Evolutionary conservation across 2,888 invertebrate species (phyloP).

Genomic region (Callosobruchus maculatus): DNA sequence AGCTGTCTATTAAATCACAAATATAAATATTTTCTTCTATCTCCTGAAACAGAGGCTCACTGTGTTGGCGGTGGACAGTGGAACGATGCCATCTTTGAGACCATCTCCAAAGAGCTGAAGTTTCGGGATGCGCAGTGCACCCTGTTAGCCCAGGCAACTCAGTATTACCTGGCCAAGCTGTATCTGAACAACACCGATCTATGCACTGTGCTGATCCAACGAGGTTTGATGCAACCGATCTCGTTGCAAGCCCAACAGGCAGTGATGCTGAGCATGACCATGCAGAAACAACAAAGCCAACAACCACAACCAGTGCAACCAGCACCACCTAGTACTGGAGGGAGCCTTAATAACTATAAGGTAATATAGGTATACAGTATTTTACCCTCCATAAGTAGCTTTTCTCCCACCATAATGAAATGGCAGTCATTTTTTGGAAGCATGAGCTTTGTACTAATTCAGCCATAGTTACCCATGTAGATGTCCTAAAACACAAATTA

Average conservation of each 20-base stretch:
- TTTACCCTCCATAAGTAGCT: no score
- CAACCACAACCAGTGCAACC: background rate
- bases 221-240: slow-evolving; percentile 51
- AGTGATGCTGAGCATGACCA: slow-evolving; percentile 38
- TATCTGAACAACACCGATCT: slow-evolving; percentile 53
- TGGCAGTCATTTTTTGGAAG: no score
- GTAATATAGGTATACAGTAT: no score
- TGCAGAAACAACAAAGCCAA: slow-evolving; percentile 43
- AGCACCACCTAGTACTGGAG: background rate
- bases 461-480: no score
- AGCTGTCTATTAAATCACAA: no score
- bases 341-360: slow-evolving; percentile 38
- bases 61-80: slow-evolving; percentile 50
- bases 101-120: slow-evolving; percentile 46
- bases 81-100: slow-evolving; percentile 47
- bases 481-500: no score
- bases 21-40: no score
- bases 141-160: slow-evolving; percentile 40
- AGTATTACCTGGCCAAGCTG: slow-evolving; percentile 50
- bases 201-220: slow-evolving; percentile 49
- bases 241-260: slow-evolving; percentile 52
- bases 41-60: slow-evolving; percentile 49
- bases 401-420: no score
- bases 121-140: slow-evolving; percentile 45
- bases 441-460: no score